Evolutionary conservation across 2,888 invertebrate species (phyloP).

Genomic region (Papilio elwesi): DNA sequence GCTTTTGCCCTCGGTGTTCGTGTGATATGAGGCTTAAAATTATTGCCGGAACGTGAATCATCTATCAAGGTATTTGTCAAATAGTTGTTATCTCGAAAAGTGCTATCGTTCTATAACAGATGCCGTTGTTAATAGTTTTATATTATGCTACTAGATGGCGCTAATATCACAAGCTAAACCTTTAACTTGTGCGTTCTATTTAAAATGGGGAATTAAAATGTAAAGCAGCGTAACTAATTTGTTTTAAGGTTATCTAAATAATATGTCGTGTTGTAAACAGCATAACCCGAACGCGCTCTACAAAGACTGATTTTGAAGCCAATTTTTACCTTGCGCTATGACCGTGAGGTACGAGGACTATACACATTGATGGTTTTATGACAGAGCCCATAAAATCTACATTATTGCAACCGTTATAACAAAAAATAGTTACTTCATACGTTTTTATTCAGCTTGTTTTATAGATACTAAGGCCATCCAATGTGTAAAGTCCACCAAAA

Average conservation of each 20-base stretch:
- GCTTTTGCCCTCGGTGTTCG: constrained; percentile 19
- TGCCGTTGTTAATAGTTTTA: constrained; percentile 28
- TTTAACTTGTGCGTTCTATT: background rate
- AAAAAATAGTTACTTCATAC: too few relatives aligned
- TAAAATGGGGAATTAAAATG: background rate
- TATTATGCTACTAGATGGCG: constrained; percentile 23
- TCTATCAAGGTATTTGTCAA: background rate
- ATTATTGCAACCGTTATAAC: too few relatives aligned
- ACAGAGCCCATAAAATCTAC: background rate
- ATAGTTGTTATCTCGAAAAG: background rate
- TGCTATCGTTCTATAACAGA: constrained; percentile 21
- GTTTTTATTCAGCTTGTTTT: too few relatives aligned
- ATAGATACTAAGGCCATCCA: background rate
- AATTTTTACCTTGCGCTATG: constrained; percentile 31
- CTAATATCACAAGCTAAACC: constrained; percentile 1
- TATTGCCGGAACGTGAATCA: background rate
- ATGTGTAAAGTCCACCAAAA: constrained; percentile 3
- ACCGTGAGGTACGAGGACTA: constrained; percentile 7
- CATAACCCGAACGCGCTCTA: constrained; percentile 18
- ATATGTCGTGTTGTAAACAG: constrained; percentile 13
- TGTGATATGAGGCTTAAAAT: constrained; percentile 34
- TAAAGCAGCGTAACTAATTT: background rate
- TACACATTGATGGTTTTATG: constrained; percentile 1
- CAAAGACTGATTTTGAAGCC: constrained; percentile 39
- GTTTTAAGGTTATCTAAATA: background rate